phyloP scores from a whole-genome alignment of 2,113 vertebrate genomes.

The Crotalus horridus region DNA sequence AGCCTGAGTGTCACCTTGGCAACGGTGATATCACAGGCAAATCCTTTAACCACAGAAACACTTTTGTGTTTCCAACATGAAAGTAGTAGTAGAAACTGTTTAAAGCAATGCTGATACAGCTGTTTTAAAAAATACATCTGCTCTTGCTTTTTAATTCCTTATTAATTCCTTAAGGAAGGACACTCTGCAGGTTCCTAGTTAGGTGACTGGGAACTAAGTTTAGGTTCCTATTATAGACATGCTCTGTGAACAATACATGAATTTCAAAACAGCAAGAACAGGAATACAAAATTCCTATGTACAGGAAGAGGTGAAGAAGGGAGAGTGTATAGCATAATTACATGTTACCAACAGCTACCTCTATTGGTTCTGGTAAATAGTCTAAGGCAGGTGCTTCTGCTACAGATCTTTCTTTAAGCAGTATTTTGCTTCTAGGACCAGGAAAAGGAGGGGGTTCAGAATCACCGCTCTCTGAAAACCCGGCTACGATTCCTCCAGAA shows the following conservation, averaged over 20 bases:
- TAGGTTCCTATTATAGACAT: not conserved
- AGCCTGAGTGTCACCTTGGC: not conserved
- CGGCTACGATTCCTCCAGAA: not conserved
- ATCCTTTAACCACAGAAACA: not conserved
- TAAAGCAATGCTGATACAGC: not conserved
- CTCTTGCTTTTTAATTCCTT: not conserved
- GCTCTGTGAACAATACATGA: not conserved
- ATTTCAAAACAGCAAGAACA: not conserved
- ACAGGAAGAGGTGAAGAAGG: no score
- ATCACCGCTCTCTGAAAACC: not conserved
- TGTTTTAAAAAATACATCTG: not conserved
- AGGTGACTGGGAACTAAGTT: not conserved
- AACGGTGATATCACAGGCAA: not conserved
- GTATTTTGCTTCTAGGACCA: not conserved
- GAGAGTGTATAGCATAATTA: not conserved
- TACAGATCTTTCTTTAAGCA: not conserved
- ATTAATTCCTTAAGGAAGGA: not conserved
- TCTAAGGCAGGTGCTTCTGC: not conserved
- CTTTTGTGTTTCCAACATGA: not conserved
- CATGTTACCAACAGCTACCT: not conserved
- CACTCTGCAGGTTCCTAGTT: not conserved
- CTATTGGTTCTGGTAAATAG: not conserved
- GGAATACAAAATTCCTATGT: not conserved
- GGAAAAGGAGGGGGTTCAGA: not conserved
- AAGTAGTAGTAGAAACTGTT: not conserved